Base-by-base conservation (phyloP, 2,888 invertebrate species). In the Rosalia funebris region DNA sequence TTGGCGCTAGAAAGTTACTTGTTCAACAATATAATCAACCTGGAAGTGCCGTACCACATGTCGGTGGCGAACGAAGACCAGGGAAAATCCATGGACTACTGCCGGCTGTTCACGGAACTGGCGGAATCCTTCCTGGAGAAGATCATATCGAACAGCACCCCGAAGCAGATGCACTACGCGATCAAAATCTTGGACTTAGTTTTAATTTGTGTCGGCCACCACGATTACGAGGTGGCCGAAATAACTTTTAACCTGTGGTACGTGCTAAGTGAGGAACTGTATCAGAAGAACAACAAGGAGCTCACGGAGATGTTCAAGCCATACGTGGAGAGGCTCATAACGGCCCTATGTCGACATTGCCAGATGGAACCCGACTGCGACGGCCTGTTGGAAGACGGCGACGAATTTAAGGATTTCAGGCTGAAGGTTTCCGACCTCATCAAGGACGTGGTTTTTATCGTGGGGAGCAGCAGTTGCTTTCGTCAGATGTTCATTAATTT, bases 241-340 rank as follows among this genome's bases (percentile, higher is more conserved):
- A 94, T 98, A 70, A 96, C 98, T 1, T 99, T 98, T 79, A 94
- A 95, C 81, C 86, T 98, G 60, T 99, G 99, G 99, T 98, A 96
- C 57, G 88, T 94, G 17, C 82, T 99, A 31, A 96, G 98, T 2
- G 98, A 99, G 82, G 91, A 93, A 74, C 84, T 99, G 2, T 98
- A 97, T 80, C 91, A 94, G 72, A 89, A 90, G 68, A 92, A 96
- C 78, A 90, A 89, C 73, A 90, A 92, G 71, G 86, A 89, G 0
- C 79, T 95, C n/a, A 93, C 92, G 1, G 86, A 87, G 45, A 83
- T 91, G 31, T 98, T 98, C 81, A 89, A 91, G 75, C 96, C 97
- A 0, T 93, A 96, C 78, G 89, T 98, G 57, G 94, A 96, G 81
- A 85, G 96, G 71, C 83, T 98, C n/a, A 90, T 98, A 4, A 89